A percentile compares a stretch with the other conserved stretches of the same genome.
phyloP scores from a whole-genome alignment of 2,113 vertebrate species.

The Saccopteryx leptura region DNA sequence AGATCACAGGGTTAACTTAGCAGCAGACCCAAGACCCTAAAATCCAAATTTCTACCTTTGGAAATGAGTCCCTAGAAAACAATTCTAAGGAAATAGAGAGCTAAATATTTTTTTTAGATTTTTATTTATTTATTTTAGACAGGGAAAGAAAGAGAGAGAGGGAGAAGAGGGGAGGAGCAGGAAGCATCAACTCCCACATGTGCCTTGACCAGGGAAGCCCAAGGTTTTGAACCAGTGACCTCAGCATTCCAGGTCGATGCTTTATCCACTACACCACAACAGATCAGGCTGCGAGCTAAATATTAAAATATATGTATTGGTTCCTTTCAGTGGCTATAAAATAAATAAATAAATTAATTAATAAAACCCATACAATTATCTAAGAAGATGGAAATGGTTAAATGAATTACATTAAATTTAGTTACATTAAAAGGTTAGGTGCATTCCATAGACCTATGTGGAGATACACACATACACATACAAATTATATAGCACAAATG shows the following conservation, averaged over 20 bases:
- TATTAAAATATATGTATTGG: slow-evolving; percentile 35
- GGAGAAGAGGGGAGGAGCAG: too few species aligned
- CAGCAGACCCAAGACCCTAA: slow-evolving; percentile 7
- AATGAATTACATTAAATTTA: not conserved
- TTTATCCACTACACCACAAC: too few species aligned
- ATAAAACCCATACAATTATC: not conserved
- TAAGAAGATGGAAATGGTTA: not conserved
- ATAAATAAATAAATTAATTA: not conserved
- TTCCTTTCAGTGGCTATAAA: slow-evolving; percentile 39
- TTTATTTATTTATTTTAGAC: too few species aligned
- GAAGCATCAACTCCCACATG: too few species aligned
- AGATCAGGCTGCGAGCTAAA: not conserved
- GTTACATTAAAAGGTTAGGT: not conserved
- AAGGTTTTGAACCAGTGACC: too few species aligned
- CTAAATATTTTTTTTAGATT: not conserved
- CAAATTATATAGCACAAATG: not conserved
- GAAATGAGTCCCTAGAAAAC: slow-evolving; percentile 38
- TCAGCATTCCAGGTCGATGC: too few species aligned
- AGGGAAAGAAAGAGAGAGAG: too few species aligned
- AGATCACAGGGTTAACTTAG: not conserved
- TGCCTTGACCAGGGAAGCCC: too few species aligned
- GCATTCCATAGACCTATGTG: not conserved
- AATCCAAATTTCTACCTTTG: slow-evolving; percentile 18
- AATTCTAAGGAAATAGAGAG: slow-evolving; percentile 40
- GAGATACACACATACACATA: not conserved